Base-by-base conservation (phyloP, 2,888 invertebrate genomes). In the Sicus ferrugineus region DNA sequence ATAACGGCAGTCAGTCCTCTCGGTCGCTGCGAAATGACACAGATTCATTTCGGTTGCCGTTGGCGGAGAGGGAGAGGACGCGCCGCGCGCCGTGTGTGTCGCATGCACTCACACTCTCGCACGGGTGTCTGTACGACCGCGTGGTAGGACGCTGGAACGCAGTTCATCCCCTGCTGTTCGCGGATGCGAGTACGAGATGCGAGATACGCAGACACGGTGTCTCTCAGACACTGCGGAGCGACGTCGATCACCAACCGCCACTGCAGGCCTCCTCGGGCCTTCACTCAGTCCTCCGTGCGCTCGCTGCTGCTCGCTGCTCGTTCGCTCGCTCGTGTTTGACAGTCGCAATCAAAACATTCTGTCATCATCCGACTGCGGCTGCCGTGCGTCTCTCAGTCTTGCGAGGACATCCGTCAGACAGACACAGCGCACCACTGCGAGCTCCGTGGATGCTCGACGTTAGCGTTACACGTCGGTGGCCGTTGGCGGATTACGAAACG, bases 321-420 rank as follows among this genome's bases (percentile, higher is more conserved):
- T 31, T 23, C 46, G 66, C 30, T 56, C 61, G 68, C 46, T 68
- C 68, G 52, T 61, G 74, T 75, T 77, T 78, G 80, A 80, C 80
- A 80, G 79, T 79, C 78, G 79, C 78, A 79, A 70, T 72, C 70
- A 71, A 73, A 71, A 70, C 69, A 68, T 70, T 42, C 34, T 59
- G 66, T 62, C 58, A 66, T 71, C 73, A 67, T 71, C 61, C 54
- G 72, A 54, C n/a, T n/a, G 61, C 63, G 58, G 66, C 31, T 70
- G 58, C 68, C 58, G 70, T 68, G 58, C 58, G 50, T 30, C 46
- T 72, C 78, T 82, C 77, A 84, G 84, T 84, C 80, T 82, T 82
- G 79, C 78, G 77, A 80, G 79, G 83, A 81, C 82, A 83, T 79
- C 82, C 82, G 79, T 78, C 82, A 84, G 84, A 83, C 84, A 84